Evolutionary conservation across 2,888 invertebrate genomes (phyloP).

Genomic region (Lepidochrysops patricia): DNA sequence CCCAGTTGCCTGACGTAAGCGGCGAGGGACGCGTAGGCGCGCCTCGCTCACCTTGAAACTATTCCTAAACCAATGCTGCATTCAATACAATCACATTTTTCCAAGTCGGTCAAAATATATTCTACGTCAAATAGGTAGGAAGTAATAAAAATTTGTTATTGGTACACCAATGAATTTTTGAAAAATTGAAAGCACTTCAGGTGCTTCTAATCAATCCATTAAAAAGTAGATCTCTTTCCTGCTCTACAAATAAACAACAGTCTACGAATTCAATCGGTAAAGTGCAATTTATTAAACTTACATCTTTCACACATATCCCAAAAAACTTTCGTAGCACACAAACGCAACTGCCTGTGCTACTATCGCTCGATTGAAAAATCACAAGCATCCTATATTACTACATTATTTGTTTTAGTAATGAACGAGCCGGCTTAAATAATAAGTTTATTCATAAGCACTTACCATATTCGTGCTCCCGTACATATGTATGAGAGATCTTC

Average conservation of each 20-base stretch:
- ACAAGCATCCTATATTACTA: constrained; percentile 67
- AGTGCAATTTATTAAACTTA: too few species aligned
- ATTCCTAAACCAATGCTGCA: constrained; percentile 13
- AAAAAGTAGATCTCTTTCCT: too few species aligned
- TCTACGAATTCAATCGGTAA: too few species aligned
- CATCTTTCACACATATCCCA: too few species aligned
- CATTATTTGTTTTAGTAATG: constrained; percentile 75
- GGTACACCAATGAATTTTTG: too few species aligned
- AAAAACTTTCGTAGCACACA: neutral
- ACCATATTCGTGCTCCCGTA: constrained; percentile 70
- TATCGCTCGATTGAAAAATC: constrained; percentile 9
- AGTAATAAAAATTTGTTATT: neutral
- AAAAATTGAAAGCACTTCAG: too few species aligned
- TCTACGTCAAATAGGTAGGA: neutral
- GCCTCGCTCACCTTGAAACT: constrained; percentile 59
- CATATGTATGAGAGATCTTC: constrained; percentile 73
- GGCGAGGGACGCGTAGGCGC: constrained; percentile 56
- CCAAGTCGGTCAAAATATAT: neutral
- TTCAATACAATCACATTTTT: neutral
- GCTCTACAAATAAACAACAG: too few species aligned
- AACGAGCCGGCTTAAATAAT: constrained; percentile 73
- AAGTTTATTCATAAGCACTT: constrained; percentile 74
- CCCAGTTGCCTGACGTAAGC: constrained; percentile 39
- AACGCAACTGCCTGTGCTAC: neutral
- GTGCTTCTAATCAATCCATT: too few species aligned